Evolutionary conservation across 2,113 vertebrate genomes (phyloP).

Genomic region (Xenopus borealis): DNA sequence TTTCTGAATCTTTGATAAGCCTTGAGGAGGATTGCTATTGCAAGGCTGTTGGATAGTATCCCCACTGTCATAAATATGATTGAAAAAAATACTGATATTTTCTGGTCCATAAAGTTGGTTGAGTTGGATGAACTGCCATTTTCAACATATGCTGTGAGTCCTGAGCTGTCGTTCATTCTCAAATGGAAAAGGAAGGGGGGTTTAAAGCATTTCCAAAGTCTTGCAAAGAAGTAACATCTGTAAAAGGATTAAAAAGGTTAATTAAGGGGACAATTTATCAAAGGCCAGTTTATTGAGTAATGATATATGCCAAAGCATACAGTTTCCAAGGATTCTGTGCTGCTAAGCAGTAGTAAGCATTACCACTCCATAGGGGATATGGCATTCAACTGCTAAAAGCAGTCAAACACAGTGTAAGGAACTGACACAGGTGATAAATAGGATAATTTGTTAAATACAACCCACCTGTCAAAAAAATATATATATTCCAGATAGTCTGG

Average conservation of each 20-base stretch:
- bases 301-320: too few relatives aligned
- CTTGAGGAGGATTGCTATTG: conserved; percentile 86
- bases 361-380: too few relatives aligned
- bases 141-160: conserved; percentile 55
- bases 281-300: too few relatives aligned
- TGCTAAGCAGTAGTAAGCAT: too few relatives aligned
- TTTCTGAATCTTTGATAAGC: conserved; percentile 80
- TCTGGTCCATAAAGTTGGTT: conserved; percentile 66
- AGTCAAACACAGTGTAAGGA: too few relatives aligned
- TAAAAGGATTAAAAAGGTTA: conserved; percentile 48
- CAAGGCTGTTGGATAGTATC: conserved; percentile 87
- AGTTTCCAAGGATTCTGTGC: too few relatives aligned
- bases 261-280: too few relatives aligned
- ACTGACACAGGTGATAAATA: too few relatives aligned
- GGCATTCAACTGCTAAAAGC: too few relatives aligned
- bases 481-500: too few relatives aligned
- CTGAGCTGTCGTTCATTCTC: conserved; percentile 72
- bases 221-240: conserved; percentile 59
- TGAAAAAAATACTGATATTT: conserved; percentile 77
- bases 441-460: too few relatives aligned
- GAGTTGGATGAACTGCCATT: conserved; percentile 62
- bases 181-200: conserved; percentile 39
- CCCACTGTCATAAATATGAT: conserved; percentile 89
- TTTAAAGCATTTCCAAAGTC: conserved; percentile 60
- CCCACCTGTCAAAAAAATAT: too few relatives aligned